Evolutionary conservation across 1,140 invertebrate genomes (phyloP).

Genomic region (Neodiprion virginianus): DNA sequence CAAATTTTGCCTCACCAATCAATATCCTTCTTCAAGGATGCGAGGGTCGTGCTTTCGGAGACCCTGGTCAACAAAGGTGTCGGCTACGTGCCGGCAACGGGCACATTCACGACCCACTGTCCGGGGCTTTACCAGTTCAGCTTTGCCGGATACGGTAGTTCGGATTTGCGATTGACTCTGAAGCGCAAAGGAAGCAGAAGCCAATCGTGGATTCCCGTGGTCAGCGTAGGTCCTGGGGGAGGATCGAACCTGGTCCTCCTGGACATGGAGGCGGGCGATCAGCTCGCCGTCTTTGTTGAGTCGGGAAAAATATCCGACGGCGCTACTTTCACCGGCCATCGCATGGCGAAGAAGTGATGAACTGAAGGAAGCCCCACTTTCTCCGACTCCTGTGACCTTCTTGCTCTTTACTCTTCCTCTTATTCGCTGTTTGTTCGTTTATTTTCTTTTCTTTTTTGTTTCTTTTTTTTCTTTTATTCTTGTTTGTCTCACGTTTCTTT

Average conservation of each 20-base stretch:
- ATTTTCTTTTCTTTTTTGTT: conserved; percentile 18
- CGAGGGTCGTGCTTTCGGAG: conserved; percentile 40
- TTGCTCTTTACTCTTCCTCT: conserved; percentile 15
- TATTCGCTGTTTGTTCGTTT: conserved; percentile 3
- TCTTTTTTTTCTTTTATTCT: conserved; percentile 16
- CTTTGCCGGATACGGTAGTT: conserved; percentile 56
- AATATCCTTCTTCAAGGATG: conserved; percentile 39
- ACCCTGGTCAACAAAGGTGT: conserved; percentile 60
- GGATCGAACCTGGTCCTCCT: conserved; percentile 56
- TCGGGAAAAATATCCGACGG: conserved; percentile 46
- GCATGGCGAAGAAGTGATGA: conserved; percentile 55
- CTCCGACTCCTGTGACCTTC: conserved; percentile 18
- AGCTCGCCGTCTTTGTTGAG: conserved; percentile 54
- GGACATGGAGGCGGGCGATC: conserved; percentile 55
- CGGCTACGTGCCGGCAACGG: conserved; percentile 59
- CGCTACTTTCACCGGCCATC: conserved; percentile 57
- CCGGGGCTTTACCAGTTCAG: conserved; percentile 64
- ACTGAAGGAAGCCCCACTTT: conserved; percentile 7
- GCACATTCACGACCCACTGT: conserved; percentile 62
- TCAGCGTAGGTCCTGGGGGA: conserved; percentile 47
- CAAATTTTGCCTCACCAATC: conserved; percentile 19
- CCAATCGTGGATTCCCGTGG: conserved; percentile 50
- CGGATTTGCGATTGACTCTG: conserved; percentile 48
- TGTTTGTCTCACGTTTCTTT: conserved; percentile 14
- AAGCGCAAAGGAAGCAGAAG: conserved; percentile 53